These are phyloP conservation scores for Phaethornis superciliosus DNA, from an alignment of 2,113 vertebrate species.

Conservation along the genomic window DNA sequence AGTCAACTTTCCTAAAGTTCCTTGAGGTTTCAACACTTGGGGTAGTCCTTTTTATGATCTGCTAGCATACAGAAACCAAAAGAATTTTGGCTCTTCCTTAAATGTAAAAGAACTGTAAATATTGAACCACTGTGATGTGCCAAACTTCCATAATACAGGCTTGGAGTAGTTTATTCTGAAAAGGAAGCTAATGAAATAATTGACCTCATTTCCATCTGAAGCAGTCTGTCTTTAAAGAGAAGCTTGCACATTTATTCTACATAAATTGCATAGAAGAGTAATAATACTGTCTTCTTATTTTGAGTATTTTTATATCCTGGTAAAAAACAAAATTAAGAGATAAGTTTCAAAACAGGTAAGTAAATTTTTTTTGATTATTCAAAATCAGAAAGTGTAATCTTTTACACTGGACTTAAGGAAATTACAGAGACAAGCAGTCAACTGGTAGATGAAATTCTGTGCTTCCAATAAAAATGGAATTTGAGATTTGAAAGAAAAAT, in stretches of 20 bases:
- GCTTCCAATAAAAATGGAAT: not conserved
- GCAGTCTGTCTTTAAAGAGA: conserved; percentile 18
- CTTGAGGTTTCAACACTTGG: not conserved
- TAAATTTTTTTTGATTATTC: not conserved
- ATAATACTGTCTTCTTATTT: not conserved
- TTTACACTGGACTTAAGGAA: not conserved
- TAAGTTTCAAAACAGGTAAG: not conserved
- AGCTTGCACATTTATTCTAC: not conserved
- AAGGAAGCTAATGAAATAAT: conserved; percentile 60
- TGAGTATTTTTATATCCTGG: not conserved
- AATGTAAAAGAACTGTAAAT: conserved; percentile 52
- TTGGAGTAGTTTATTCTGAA: conserved; percentile 12
- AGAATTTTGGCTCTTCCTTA: conserved; percentile 24
- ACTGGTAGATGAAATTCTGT: not conserved
- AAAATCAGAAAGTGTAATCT: not conserved
- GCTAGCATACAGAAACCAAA: not conserved
- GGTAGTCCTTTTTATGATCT: conserved; percentile 13
- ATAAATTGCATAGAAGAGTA: not conserved
- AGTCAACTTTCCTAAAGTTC: not conserved
- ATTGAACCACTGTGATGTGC: conserved; percentile 3
- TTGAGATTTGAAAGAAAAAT: not conserved
- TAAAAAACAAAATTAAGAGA: not conserved
- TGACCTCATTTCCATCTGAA: conserved; percentile 20
- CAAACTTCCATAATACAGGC: not conserved
- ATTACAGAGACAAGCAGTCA: not conserved